phyloP scores from a whole-genome alignment of 2,888 invertebrate species.

The Lasioglossum leucozonium region DNA sequence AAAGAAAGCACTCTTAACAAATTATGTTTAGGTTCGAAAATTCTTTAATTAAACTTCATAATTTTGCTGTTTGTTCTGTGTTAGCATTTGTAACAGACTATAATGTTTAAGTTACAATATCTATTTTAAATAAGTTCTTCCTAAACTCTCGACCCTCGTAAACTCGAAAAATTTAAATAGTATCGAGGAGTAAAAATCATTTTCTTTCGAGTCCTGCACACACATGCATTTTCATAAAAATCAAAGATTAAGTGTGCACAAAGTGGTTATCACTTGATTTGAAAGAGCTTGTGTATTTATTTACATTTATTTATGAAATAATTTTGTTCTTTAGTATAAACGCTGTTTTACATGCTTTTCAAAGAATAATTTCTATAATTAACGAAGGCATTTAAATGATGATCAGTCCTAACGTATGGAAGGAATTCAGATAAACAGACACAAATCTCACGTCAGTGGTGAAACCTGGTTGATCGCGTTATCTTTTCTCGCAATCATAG shows the following conservation, averaged over 20 bases:
- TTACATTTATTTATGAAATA: background rate
- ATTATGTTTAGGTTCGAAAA: background rate
- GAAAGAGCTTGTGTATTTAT: background rate
- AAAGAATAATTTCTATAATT: background rate
- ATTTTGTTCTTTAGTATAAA: background rate
- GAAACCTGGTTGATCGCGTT: slow-evolving; percentile 6
- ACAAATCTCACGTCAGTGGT: background rate
- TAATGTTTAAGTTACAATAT: background rate
- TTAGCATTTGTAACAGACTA: background rate
- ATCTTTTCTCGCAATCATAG: slow-evolving; percentile 16
- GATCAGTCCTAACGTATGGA: background rate
- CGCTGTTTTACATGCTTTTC: background rate
- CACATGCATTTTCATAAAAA: background rate
- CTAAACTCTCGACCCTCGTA: background rate
- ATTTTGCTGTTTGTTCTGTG: background rate
- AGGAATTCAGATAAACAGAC: background rate
- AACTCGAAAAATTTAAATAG: background rate
- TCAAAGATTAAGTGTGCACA: background rate
- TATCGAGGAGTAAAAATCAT: background rate
- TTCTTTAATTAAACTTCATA: background rate
- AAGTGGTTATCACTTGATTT: background rate
- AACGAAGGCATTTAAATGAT: background rate
- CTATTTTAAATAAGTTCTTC: background rate
- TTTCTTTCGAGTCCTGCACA: background rate
- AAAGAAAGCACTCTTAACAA: background rate